Evolutionary conservation across 2,797 vertebrate species (phyloP), one percentile per base, ranked within the genome.

Genomic region (Thaleichthys pacificus): DNA sequence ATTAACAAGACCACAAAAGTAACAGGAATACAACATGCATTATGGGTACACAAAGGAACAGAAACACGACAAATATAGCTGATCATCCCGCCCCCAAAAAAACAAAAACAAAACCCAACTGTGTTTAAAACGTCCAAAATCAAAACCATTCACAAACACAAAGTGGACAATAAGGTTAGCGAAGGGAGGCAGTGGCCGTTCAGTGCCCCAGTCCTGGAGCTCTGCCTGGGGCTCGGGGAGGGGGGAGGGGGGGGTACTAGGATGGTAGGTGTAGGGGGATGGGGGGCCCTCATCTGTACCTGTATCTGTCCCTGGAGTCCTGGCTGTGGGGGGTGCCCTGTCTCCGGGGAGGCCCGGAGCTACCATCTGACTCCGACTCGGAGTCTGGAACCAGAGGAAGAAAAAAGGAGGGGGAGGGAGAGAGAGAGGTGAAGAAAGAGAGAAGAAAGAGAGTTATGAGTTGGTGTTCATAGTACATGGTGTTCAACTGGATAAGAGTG

Each of bases 271-370:
- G 58, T 12, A 42, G 38, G 32, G 61, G 19, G 58, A 49, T 15
- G 32, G 61, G 19, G 51, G 56, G 24, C 68, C 85, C 84, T 94
- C 92, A 93, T 92, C 86, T 92, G 86, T 94, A 94, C 93, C 93
- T 94, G 93, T 94, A 94, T 94, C 91, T 91, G 89, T 84, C 92
- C 89, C 85, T 82, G 4, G 89, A 86, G 79, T 94, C 92, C 82
- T 87, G 91, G 75, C 84, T 91, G 85, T 89, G 81, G 0, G 88
- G 74, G 70, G 91, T 88, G 84, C 85, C 91, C 32, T 84, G 89
- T 84, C 89, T 90, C 77, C 73, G 87, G 51, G 89, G 89, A 77
- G 86, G 88, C 62, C 42, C 79, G 1, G 79, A 56, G 78, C 84
- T 86, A 77, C 77, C 73, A 5, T 95, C 93, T 0, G 93, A 93